Conservation (phyloP, 2,888 invertebrate species). For the Philopedon plagiatum region DNA sequence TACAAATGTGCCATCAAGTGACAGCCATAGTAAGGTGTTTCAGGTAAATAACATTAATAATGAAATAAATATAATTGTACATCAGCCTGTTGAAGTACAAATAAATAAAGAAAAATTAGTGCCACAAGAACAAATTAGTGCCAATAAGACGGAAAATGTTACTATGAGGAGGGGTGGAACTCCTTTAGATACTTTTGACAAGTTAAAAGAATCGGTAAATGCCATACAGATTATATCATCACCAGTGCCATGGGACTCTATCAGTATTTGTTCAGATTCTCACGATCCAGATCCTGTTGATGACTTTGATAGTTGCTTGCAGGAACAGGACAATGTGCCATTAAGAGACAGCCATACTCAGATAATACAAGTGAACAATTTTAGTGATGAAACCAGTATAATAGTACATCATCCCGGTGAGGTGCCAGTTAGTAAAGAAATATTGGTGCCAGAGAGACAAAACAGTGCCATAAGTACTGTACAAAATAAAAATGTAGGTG, state of each 20-base stretch:
- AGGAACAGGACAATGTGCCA: neutral
- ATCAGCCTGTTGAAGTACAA: neutral
- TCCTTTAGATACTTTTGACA: neutral
- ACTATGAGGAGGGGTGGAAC: neutral
- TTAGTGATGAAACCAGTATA: slow-evolving; percentile 8
- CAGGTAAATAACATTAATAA: neutral
- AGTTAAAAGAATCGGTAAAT: neutral
- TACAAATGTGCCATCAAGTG: neutral
- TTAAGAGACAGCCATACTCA: slow-evolving; percentile 3
- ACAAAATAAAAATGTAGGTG: neutral
- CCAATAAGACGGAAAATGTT: neutral
- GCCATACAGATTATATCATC: neutral
- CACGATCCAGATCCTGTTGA: neutral
- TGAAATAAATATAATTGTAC: neutral
- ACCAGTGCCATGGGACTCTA: neutral
- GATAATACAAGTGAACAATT: slow-evolving; percentile 1
- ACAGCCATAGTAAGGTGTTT: neutral
- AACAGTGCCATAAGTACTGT: neutral
- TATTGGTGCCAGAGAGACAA: neutral
- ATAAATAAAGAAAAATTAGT: neutral
- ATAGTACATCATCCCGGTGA: neutral
- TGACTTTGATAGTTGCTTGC: neutral
- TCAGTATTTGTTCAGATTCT: neutral
- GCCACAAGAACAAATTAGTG: no score
- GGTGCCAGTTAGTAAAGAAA: neutral